A percentile compares a stretch with the other conserved stretches of the same genome.
Evolutionary conservation across 2,888 invertebrate species (phyloP).

Genomic region (Pristionchus mayeri): DNA sequence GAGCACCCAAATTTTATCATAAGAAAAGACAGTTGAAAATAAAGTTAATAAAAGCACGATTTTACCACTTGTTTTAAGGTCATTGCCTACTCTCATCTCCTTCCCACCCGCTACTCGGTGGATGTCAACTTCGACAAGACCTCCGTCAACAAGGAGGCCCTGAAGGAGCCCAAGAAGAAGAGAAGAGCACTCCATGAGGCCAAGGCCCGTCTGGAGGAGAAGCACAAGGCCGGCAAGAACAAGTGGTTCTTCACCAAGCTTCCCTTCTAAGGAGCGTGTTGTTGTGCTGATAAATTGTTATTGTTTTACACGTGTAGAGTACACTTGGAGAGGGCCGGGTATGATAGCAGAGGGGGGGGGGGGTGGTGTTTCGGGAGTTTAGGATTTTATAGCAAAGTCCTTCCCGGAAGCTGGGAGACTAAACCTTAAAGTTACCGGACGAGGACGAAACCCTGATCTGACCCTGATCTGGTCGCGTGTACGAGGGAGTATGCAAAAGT

Average conservation of each 20-base stretch:
- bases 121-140: constrained; percentile 92
- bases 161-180: constrained; percentile 95
- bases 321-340: too few species aligned
- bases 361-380: too few species aligned
- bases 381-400: too few species aligned
- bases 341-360: too few species aligned
- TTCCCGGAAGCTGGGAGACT: too few species aligned
- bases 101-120: constrained; percentile 85
- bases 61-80: neutral
- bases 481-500: too few species aligned
- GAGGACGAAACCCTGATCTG: too few species aligned
- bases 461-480: too few species aligned
- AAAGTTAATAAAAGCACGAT: too few species aligned
- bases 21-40: neutral
- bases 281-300: constrained; percentile 50
- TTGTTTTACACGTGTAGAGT: too few species aligned
- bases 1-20: too few species aligned
- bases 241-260: constrained; percentile 77
- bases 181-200: constrained; percentile 96
- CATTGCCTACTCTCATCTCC: constrained; percentile 81
- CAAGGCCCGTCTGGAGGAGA: constrained; percentile 93
- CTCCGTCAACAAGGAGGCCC: constrained; percentile 87
- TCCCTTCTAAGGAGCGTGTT: constrained; percentile 73
- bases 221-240: constrained; percentile 77
- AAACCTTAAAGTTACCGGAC: too few species aligned